Percentiles rank a stretch among this genome's conserved stretches.
phyloP scores from a whole-genome alignment of 2,113 vertebrate genomes.

The Nerophis ophidion region DNA sequence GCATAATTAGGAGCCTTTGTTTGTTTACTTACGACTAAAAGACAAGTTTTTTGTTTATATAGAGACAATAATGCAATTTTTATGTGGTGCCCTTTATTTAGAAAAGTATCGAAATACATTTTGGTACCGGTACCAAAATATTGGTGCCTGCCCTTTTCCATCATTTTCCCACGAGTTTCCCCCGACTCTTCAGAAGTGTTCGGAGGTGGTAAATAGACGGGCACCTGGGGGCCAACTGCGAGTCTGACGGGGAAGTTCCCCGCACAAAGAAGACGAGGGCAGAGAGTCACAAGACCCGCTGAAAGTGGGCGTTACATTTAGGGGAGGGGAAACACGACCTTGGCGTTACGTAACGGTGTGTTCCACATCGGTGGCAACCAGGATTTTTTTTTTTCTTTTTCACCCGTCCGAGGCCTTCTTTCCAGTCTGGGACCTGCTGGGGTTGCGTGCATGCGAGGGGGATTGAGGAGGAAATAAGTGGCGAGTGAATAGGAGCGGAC shows the following conservation, averaged over 20 bases:
- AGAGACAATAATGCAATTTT: too few species aligned
- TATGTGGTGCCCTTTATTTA: too few species aligned
- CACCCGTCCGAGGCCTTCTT: slow-evolving; percentile 13
- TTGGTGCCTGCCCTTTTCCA: too few species aligned
- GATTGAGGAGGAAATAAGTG: slow-evolving; percentile 4
- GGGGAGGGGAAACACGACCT: slow-evolving; percentile 21
- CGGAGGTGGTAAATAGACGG: slow-evolving; percentile 7
- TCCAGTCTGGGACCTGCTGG: slow-evolving; percentile 8
- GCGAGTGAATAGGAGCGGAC: slow-evolving; percentile 15
- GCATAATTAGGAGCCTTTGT: too few species aligned
- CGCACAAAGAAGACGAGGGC: slow-evolving; percentile 47
- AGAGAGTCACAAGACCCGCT: slow-evolving; percentile 57
- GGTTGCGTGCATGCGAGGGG: slow-evolving; percentile 7
- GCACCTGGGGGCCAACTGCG: slow-evolving; percentile 40
- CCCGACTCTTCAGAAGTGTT: too few species aligned
- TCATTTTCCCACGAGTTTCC: too few species aligned
- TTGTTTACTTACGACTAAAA: too few species aligned
- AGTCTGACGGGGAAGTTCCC: slow-evolving; percentile 13
- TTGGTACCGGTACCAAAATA: too few species aligned
- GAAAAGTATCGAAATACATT: too few species aligned
- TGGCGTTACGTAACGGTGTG: slow-evolving; percentile 37
- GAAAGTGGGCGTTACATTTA: background rate
- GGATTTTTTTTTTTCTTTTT: slow-evolving; percentile 2
- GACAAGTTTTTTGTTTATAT: too few species aligned
- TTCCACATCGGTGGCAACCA: slow-evolving; percentile 42